phyloP scores from a whole-genome alignment of 2,888 invertebrate species.

The Auanema freiburgensis region DNA sequence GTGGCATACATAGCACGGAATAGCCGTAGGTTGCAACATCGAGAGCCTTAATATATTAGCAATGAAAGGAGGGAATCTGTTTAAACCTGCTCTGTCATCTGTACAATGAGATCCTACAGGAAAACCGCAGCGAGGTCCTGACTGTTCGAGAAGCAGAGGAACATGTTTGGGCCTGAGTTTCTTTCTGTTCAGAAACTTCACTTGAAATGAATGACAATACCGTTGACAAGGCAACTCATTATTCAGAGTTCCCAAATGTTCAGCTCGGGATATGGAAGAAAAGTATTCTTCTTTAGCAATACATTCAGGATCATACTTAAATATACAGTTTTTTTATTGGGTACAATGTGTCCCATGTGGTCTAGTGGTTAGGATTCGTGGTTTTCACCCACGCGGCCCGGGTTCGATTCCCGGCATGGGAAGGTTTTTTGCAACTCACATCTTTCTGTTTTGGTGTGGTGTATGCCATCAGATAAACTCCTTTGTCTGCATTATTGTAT shows the following conservation, averaged over 20 bases:
- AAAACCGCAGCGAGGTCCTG: conserved; percentile 33
- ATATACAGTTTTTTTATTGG: too few relatives aligned
- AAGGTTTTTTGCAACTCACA: conserved; percentile 22
- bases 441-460: conserved; percentile 26
- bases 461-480: conserved; percentile 35
- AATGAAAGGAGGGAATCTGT: neutral
- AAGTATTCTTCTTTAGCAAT: conserved; percentile 25
- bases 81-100: conserved; percentile 11
- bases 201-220: neutral
- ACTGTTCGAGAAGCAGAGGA: conserved; percentile 20
- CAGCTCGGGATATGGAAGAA: conserved; percentile 21
- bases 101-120: conserved; percentile 39
- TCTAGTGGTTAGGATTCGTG: conserved; percentile 54
- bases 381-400: conserved; percentile 61
- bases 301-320: conserved; percentile 32
- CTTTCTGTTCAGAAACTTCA: too few relatives aligned
- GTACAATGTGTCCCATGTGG: neutral
- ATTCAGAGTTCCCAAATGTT: conserved; percentile 31
- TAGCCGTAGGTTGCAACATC: conserved; percentile 34
- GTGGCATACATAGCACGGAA: conserved; percentile 38
- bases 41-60: conserved; percentile 25
- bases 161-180: too few relatives aligned
- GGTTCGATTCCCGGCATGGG: conserved; percentile 61
- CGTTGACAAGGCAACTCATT: conserved; percentile 20
- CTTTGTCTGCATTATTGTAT: conserved; percentile 23